Evolutionary conservation across 2,113 vertebrate species (phyloP).

Genomic region (Gracilinanus agilis): DNA sequence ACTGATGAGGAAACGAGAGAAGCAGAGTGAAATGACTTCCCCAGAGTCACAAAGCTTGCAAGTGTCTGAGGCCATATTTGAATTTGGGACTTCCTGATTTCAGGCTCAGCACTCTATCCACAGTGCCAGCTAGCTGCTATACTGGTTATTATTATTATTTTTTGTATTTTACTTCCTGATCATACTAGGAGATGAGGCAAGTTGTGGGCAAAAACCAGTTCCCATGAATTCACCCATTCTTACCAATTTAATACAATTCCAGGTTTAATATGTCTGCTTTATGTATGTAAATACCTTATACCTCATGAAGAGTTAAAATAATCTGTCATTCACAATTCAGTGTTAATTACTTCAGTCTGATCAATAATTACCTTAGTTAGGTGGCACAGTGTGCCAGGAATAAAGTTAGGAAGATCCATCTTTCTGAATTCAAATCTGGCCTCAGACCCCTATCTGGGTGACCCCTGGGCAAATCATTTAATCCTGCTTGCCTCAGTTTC

Average conservation of each 20-base stretch:
- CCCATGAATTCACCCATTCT: background rate
- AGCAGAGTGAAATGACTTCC: no score
- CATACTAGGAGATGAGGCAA: background rate
- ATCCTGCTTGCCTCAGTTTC: background rate
- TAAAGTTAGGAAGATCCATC: background rate
- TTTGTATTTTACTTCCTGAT: background rate
- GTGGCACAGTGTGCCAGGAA: background rate
- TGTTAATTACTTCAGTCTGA: background rate
- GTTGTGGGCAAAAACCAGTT: background rate
- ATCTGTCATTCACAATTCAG: background rate
- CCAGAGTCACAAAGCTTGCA: no score
- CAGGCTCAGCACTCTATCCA: no score
- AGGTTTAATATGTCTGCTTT: background rate
- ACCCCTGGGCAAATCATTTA: background rate
- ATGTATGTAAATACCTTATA: background rate
- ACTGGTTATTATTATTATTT: background rate
- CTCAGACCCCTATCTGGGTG: background rate
- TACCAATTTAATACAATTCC: background rate
- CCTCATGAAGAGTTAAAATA: background rate
- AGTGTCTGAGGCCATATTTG: no score
- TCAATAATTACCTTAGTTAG: background rate
- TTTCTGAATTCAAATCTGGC: background rate
- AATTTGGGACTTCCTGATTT: no score
- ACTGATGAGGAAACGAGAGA: no score
- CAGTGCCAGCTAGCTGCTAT: no score